Evolutionary conservation across 2,888 invertebrate genomes (phyloP).

Genomic region (Calliphora vomitoria): DNA sequence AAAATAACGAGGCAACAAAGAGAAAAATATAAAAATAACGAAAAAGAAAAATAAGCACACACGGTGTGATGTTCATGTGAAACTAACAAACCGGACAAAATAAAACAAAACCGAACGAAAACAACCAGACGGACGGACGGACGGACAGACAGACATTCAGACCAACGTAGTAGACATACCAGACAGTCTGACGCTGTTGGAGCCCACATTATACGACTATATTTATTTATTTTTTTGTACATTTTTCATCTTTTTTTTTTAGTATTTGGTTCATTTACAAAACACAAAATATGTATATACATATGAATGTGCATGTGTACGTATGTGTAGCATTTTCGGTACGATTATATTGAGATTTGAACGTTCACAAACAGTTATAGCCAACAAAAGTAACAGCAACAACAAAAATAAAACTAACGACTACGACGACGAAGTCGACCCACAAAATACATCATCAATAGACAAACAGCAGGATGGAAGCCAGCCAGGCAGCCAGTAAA

Average conservation of each 20-base stretch:
- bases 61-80: conserved; percentile 56
- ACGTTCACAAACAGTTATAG: conserved; percentile 17
- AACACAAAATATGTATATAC: conserved; percentile 17
- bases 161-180: conserved; percentile 78
- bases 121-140: conserved; percentile 36
- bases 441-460: conserved; percentile 38
- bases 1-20: conserved; percentile 12
- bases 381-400: conserved; percentile 45
- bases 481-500: background rate
- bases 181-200: conserved; percentile 84
- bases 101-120: conserved; percentile 44
- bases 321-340: background rate
- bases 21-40: conserved; percentile 23
- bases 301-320: background rate
- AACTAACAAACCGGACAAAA: conserved; percentile 55
- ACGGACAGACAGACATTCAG: conserved; percentile 51
- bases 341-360: conserved; percentile 4
- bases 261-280: conserved; percentile 28
- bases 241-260: conserved; percentile 25
- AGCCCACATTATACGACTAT: conserved; percentile 78
- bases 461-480: conserved; percentile 19
- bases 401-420: conserved; percentile 8
- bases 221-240: background rate
- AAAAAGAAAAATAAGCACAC: conserved; percentile 23
- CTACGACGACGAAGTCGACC: background rate